A percentile compares a stretch with the other conserved stretches of the same genome.
These are phyloP conservation scores for Lytechinus pictus DNA, from an alignment of 35 echinoderm and acorn worm genomes.

Conservation along the genomic window DNA sequence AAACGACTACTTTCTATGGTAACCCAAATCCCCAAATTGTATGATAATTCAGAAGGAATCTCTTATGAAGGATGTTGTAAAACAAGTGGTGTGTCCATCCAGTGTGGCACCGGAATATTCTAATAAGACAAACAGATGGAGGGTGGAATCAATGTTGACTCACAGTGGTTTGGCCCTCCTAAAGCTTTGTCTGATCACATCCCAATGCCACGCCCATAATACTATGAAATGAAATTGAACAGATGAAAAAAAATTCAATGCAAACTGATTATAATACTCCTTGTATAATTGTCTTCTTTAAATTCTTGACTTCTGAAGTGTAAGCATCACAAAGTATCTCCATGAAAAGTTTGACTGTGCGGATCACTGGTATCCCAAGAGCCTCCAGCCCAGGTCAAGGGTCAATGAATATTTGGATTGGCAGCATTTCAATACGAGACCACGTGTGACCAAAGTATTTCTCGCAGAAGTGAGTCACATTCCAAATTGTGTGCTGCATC, in stretches of 20 bases:
- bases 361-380: conserved; percentile 34
- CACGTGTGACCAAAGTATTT: not conserved
- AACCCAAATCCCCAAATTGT: too few relatives aligned
- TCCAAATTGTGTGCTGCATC: not conserved
- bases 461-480: conserved; percentile 2
- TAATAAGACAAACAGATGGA: too few relatives aligned
- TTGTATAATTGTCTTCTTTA: not conserved
- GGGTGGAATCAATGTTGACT: too few relatives aligned
- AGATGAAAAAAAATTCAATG: too few relatives aligned
- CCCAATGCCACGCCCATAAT: not conserved
- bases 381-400: conserved; percentile 23
- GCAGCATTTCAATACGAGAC: conserved; percentile 33
- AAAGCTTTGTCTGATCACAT: too few relatives aligned
- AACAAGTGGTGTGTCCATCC: too few relatives aligned
- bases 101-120: too few relatives aligned
- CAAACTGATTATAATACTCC: not conserved
- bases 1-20: too few relatives aligned
- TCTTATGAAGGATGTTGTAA: too few relatives aligned
- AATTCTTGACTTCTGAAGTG: not conserved
- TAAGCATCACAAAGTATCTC: conserved; percentile 40
- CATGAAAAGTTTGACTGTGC: conserved; percentile 42
- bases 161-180: too few relatives aligned
- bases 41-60: too few relatives aligned
- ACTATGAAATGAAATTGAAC: not conserved
- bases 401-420: conserved; percentile 51